Percentiles rank a stretch among this genome's conserved stretches.
Conservation (phyloP, 2,797 vertebrate species). For the Notolepis coatsorum region DNA sequence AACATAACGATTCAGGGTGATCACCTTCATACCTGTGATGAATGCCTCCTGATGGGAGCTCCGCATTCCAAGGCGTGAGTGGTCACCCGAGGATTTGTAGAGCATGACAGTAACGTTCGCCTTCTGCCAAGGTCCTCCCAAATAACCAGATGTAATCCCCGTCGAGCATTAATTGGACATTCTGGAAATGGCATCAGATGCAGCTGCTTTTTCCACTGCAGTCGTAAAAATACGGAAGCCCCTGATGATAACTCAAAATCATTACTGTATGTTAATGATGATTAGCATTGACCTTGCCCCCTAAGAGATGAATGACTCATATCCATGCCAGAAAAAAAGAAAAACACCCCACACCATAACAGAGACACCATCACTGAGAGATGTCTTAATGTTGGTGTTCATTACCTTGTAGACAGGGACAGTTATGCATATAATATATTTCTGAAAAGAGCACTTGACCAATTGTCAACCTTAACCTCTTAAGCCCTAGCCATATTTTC, state of each 20-base stretch:
- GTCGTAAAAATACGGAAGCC: slow-evolving; percentile 13
- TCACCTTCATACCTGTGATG: too few relatives aligned
- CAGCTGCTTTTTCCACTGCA: slow-evolving; percentile 29
- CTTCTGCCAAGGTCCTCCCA: slow-evolving; percentile 26
- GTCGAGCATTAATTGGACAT: slow-evolving; percentile 29
- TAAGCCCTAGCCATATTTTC: too few relatives aligned
- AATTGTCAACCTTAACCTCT: too few relatives aligned
- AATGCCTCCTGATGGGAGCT: too few relatives aligned
- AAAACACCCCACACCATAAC: too few relatives aligned
- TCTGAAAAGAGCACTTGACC: too few relatives aligned
- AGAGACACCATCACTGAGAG: too few relatives aligned
- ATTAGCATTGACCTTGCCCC: slow-evolving; percentile 67
- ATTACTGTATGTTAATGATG: slow-evolving; percentile 60
- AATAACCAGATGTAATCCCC: slow-evolving; percentile 40
- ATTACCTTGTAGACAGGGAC: too few relatives aligned
- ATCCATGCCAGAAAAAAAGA: slow-evolving; percentile 52
- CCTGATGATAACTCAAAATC: slow-evolving; percentile 60
- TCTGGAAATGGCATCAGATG: slow-evolving; percentile 39
- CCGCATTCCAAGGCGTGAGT: too few relatives aligned
- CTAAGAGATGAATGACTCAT: slow-evolving; percentile 47
- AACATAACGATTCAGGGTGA: too few relatives aligned
- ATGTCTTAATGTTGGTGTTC: too few relatives aligned
- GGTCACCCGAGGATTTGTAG: slow-evolving; percentile 12
- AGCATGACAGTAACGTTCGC: slow-evolving; percentile 40
- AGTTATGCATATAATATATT: too few relatives aligned